These are phyloP conservation scores for Hippopotamus amphibius DNA, from an alignment of 2,113 vertebrate species.

Conservation along the genomic window DNA sequence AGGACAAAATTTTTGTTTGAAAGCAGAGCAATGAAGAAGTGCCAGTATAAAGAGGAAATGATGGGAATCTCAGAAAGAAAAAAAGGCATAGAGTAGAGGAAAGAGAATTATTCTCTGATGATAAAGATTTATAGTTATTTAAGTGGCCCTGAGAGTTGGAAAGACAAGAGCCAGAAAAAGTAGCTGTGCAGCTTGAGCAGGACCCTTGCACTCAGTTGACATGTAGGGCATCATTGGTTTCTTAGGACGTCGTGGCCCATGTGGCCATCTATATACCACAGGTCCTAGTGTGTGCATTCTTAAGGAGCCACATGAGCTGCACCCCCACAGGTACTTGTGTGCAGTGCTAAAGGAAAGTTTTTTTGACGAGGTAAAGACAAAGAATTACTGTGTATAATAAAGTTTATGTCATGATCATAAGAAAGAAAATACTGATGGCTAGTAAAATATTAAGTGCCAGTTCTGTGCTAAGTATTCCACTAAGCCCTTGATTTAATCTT, in stretches of 20 bases:
- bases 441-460: neutral
- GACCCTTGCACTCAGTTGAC: too few relatives aligned
- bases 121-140: neutral
- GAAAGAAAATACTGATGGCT: neutral
- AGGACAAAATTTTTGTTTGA: neutral
- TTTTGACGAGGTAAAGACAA: neutral
- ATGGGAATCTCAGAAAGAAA: neutral
- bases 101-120: neutral
- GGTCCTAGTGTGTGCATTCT: neutral
- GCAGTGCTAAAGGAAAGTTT: neutral
- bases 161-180: neutral
- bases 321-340: neutral
- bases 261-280: neutral
- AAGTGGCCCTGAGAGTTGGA: neutral
- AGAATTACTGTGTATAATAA: neutral
- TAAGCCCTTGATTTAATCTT: neutral
- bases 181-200: neutral
- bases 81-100: neutral
- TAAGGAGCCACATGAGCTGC: neutral
- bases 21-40: neutral
- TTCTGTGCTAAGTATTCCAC: neutral
- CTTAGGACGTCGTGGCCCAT: neutral
- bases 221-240: neutral
- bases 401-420: neutral
- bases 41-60: neutral